Base-by-base conservation (phyloP, 2,797 vertebrate genomes). In the Tolypeutes matacus region DNA sequence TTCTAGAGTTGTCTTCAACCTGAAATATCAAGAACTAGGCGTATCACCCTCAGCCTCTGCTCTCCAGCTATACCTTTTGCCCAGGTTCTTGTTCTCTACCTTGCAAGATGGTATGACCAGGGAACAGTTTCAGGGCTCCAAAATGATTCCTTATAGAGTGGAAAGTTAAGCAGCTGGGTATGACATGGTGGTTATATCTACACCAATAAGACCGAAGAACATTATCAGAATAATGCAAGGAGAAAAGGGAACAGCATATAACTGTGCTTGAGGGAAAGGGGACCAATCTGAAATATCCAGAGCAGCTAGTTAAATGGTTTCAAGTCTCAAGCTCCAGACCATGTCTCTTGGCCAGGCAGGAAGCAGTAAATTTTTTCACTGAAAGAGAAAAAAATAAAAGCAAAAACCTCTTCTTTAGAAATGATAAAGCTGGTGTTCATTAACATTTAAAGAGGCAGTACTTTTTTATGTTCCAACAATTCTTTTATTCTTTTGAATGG, bases 391-490 rank as follows among this genome's bases (percentile, higher is more conserved):
- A 56, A 96, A 84, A 31, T 20, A 72, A 85, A 81, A 80, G 39
- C 88, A 95, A 98, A 98, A 96, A 67, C 62, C 86, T 96, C 97
- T 94, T 97, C 96, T 96, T 97, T 97, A 96, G 81, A 95, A 96
- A 89, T 92, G 73, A 85, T 96, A 95, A 97, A 97, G 96, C 96
- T 93, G 96, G 95, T 96, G 89, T 93, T 98, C 92, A 97, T 98
- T 98, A 98, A 95, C 96, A 98, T 97, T 98, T 98, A 97, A 98
- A 98, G 94, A 98, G 96, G 89, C 69, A 89, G 64, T 95, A 91
- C 77, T 56, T 93, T 95, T 64, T 97, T 94, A 97, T 97, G 95
- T 90, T 97, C 93, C 97, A 98, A 97, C 98, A 96, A 97, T 86
- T 67, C 91, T 97, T 97, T 92, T 86, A 97, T 97, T 97, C 97